Base-by-base conservation (phyloP, 2,888 invertebrate species). In the Drosophila mayaguana region DNA sequence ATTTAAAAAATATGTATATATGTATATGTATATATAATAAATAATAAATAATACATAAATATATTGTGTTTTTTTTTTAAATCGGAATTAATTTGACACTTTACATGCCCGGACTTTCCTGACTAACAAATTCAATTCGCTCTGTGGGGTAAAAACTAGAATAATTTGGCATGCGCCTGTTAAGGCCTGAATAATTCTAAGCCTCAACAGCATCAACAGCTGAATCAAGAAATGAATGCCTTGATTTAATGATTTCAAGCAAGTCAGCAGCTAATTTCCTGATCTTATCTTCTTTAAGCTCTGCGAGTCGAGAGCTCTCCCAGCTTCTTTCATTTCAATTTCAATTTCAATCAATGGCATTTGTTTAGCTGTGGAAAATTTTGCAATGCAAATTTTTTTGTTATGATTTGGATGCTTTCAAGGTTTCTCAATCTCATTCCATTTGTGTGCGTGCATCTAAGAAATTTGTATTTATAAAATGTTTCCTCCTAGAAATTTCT, bases 271-370 rank as follows among this genome's bases (percentile, higher is more conserved):
- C 22, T 65, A 67, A 64, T 64, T 78, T 64, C 22, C 62, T 18
- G 20, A 22, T 59, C n/a, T n/a, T 75, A 40, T 61, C 48, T 11
- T 45, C 40, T 53, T 36, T 25, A 61, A 55, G 16, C 32, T 32
- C 11, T 7, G 14, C 16, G 2, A 62, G 43, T 20, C 18, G 18
- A 38, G 63, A 43, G 54, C 50, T 43, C n/a, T 61, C 46, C 45
- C 57, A 16, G 32, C 20, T 22, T 32, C 46, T 55, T 34, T 8
- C 55, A 45, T 55, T 64, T 64, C 36, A 64, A 76, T 62, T 79
- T 71, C 71, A 75, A 75, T 62, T 80, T 75, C 71, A 72, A 72
- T 76, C 62, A 75, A 43, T 63, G 69, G n/a, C 60, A 40, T 43
- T 50, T 59, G 48, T 36, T 50, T 28, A 57, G 66, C 63, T 63